Base-by-base conservation (phyloP, 2,797 vertebrate species). In the Capromys pilorides region DNA sequence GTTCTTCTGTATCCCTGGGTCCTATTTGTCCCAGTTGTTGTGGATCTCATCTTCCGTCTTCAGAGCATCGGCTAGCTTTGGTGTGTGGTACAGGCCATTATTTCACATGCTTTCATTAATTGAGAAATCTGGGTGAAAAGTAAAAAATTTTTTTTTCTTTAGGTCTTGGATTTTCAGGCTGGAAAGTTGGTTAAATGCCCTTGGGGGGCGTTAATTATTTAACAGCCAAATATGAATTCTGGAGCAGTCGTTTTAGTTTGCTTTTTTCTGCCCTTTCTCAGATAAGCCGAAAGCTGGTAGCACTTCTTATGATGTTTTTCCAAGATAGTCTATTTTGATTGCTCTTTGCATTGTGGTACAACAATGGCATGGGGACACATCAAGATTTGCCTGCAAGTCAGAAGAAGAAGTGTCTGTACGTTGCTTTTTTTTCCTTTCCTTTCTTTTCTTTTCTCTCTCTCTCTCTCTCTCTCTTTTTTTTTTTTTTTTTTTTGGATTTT, bases 31-130 rank as follows among this genome's bases (percentile, higher is more conserved):
- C 28, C n/a, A 33, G 49, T 90, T 80, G 28, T 11, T 84, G 4
- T 67, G 51, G 41, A 67, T 45, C 54, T 94, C 59, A 49, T 90
- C 87, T 95, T 94, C 71, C 94, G n/a, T 88, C 87, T 95, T 95
- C 78, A 95, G 89, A 85, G 83, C 36, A 16, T 79, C 6, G 5
- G 0, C 26, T 86, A 21, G 41, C 54, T 95, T 82, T 92, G 28
- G 36, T 80, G 6, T 26, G 28, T 36, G 24, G 41, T 67, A 80
- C 4, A 28, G 24, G 39, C 1, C 78, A 13, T 87, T 85, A 57
- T 86, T 90, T 96, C 22, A 86, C 22, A 57, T 49, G 19, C 31
- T 78, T 96, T 87, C 57, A 22, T 80, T 92, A 87, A 73, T 2
- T 91, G 88, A 61, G 66, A 57, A 96, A 71, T 66, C n/a, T 91